Conservation (phyloP, 2,888 invertebrate genomes). For the Stenotaenia linearis region DNA sequence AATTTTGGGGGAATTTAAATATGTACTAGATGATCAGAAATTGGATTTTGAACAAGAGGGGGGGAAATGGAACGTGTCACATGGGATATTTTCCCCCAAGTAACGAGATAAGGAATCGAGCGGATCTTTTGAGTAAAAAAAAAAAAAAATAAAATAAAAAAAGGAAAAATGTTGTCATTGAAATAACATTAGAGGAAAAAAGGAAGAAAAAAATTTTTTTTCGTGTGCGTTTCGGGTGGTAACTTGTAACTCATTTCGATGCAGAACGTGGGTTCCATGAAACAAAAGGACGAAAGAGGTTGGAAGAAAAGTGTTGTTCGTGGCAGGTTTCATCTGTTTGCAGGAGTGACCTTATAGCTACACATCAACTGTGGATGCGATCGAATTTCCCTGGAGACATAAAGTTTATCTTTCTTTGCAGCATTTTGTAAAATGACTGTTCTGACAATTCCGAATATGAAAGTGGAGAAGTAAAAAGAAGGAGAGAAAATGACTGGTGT, state of each 20-base stretch:
- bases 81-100: background rate
- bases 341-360: slow-evolving; percentile 12
- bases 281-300: background rate
- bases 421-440: slow-evolving; percentile 17
- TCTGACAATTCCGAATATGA: slow-evolving; percentile 14
- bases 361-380: slow-evolving; percentile 3
- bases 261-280: slow-evolving; percentile 26
- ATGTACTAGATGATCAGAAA: background rate
- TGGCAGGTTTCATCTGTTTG: slow-evolving; percentile 23
- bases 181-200: background rate
- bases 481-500: background rate
- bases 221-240: background rate
- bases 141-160: background rate
- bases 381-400: slow-evolving; percentile 23
- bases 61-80: background rate
- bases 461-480: background rate
- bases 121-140: background rate
- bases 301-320: background rate
- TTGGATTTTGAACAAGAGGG: background rate
- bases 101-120: slow-evolving; percentile 10
- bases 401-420: slow-evolving; percentile 17
- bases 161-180: background rate
- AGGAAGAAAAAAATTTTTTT: background rate
- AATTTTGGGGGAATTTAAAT: background rate
- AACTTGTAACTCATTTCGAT: slow-evolving; percentile 19